phyloP scores from a whole-genome alignment of 2,888 invertebrate species.

The Schizaphis graminum region DNA sequence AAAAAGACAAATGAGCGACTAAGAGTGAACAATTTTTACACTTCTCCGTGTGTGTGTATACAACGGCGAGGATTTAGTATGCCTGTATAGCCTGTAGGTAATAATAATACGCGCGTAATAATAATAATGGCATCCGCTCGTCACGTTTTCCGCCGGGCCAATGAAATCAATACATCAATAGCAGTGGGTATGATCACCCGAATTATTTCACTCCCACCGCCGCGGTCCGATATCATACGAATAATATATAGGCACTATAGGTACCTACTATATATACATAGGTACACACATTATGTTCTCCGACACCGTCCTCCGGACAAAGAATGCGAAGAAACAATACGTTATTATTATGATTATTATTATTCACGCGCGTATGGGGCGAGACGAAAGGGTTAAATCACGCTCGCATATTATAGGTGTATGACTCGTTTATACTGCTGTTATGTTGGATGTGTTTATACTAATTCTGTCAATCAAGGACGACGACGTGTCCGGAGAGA shows the following conservation, averaged over 20 bases:
- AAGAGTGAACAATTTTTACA: slow-evolving; percentile 16
- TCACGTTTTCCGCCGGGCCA: slow-evolving; percentile 51
- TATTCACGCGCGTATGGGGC: slow-evolving; percentile 20
- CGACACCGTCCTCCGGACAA: slow-evolving; percentile 24
- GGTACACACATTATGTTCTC: background rate
- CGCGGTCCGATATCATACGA: background rate
- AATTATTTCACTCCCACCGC: slow-evolving; percentile 63
- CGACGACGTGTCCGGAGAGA: background rate
- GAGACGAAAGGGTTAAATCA: slow-evolving; percentile 1
- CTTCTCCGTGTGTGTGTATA: background rate
- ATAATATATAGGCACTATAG: background rate
- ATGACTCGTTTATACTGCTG: slow-evolving; percentile 39
- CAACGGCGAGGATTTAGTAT: background rate
- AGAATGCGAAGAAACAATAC: slow-evolving; percentile 41
- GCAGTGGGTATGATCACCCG: slow-evolving; percentile 57
- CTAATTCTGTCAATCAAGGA: slow-evolving; percentile 48
- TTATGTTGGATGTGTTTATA: slow-evolving; percentile 23
- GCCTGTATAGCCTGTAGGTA: too few relatives aligned
- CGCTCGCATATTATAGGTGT: background rate
- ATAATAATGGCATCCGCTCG: slow-evolving; percentile 50
- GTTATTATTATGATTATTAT: slow-evolving; percentile 30
- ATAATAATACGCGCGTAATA: slow-evolving; percentile 11
- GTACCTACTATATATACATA: background rate
- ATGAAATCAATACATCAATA: slow-evolving; percentile 61
- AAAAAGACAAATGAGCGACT: slow-evolving; percentile 18